phyloP scores from a whole-genome alignment of 1,140 invertebrate species.

The Halotydeus destructor region DNA sequence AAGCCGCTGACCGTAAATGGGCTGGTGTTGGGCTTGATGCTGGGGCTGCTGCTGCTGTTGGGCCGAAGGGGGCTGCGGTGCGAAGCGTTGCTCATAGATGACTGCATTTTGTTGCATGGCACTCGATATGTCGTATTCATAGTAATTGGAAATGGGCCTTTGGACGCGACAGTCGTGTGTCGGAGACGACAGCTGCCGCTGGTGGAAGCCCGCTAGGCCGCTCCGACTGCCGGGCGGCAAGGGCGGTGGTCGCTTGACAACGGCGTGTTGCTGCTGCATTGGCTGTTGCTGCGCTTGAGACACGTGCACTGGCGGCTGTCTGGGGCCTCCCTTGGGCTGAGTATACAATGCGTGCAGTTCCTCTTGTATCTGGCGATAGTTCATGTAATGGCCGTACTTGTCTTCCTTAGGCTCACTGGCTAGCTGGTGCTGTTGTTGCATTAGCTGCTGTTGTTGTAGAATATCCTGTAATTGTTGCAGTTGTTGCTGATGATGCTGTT shows the following conservation, averaged over 20 bases:
- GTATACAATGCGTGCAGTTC: not conserved
- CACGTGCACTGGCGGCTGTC: not conserved
- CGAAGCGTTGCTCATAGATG: no score
- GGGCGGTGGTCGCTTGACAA: no score
- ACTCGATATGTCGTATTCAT: conserved; percentile 5
- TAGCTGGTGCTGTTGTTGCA: conserved; percentile 10
- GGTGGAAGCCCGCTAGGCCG: no score
- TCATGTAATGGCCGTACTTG: conserved; percentile 6
- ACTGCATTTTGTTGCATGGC: no score
- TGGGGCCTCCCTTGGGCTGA: not conserved
- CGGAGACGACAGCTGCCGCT: conserved; percentile 6
- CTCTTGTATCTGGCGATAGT: not conserved
- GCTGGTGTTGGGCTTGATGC: no score
- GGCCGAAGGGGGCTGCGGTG: not conserved
- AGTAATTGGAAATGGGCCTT: conserved; percentile 6
- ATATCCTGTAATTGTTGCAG: not conserved
- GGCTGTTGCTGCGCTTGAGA: conserved; percentile 2
- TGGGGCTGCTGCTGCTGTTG: not conserved
- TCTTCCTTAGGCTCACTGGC: not conserved
- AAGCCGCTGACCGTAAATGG: no score
- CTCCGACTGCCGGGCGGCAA: no score
- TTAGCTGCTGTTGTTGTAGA: conserved; percentile 5
- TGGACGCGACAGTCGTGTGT: not conserved
- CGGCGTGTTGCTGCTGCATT: conserved; percentile 1
- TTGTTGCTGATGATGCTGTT: conserved; percentile 15